phyloP scores from a whole-genome alignment of 2,797 vertebrate genomes.

The Pitangus sulphuratus region DNA sequence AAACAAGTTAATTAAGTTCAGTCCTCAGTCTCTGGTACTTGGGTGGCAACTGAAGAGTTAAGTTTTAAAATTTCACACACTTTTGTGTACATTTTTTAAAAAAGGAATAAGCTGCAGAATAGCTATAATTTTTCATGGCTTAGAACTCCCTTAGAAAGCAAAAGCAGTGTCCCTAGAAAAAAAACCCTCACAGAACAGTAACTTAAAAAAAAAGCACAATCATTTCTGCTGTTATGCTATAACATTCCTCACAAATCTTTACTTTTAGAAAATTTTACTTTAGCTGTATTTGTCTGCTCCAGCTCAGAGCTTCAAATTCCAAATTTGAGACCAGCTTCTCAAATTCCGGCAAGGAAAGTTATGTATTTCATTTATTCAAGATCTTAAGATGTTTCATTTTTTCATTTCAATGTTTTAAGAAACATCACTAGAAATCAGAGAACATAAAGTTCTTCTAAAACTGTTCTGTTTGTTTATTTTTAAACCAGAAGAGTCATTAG shows the following conservation, averaged over 20 bases:
- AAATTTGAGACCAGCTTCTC: not conserved
- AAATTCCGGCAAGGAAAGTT: not conserved
- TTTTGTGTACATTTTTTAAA: not conserved
- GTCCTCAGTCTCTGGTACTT: not conserved
- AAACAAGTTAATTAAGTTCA: not conserved
- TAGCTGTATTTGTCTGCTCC: not conserved
- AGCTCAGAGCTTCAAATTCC: not conserved
- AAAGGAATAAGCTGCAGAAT: not conserved
- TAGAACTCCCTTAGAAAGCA: not conserved
- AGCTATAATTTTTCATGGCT: not conserved
- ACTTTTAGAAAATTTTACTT: constrained; percentile 13
- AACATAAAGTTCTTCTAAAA: not conserved
- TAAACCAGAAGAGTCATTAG: not conserved
- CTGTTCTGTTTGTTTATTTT: not conserved
- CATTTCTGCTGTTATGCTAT: not conserved
- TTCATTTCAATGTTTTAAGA: not conserved
- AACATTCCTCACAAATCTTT: not conserved
- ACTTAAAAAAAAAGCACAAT: not conserved
- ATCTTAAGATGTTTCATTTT: not conserved
- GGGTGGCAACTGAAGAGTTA: not conserved
- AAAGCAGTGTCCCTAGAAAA: not conserved
- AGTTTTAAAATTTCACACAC: not conserved
- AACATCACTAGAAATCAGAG: not conserved
- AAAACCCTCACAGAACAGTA: not conserved
- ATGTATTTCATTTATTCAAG: not conserved